Base-by-base conservation (phyloP, 2,888 invertebrate species). In the Elysia crispata region DNA sequence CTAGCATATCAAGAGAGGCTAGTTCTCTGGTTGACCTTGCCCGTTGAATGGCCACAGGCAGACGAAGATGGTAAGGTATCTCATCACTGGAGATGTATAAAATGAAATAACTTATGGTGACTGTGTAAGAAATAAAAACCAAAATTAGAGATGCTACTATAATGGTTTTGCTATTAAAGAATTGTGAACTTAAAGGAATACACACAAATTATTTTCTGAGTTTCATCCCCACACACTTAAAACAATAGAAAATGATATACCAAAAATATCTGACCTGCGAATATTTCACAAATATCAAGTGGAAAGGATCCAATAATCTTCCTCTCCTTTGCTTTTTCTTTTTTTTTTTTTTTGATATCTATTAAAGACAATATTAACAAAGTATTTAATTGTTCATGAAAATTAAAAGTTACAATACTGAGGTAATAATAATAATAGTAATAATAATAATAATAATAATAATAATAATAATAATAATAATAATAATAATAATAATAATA, bases 11-110 rank as follows among this genome's bases (percentile, higher is more conserved):
- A 77, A 98, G 93, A 0, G 97, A 97, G 73, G 96, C 96, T 72
- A 98, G 94, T 91, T 97, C 97, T 91, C 97, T 97, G 64, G 97
- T 95, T 89, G 97, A 96, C 91, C 95, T 96, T 73, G 97, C 97
- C 86, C 97, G 96, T 76, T 96, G 94, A 86, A 98, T 95, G 49
- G 96, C 95, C 85, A 95, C 94, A 66, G 98, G 97, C 89, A 98
- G 93, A 85, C 95, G 95, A 86, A 98, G 94, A 93, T 96, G 96
- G 78, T 97, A 97, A 82, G 98, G 98, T 89, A 98, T 93, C 93
- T 98, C 98, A 92, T 97, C 97, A 93, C 96, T 96, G 93, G 28
- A 67, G 67, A 50, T 6, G 41, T 41, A 11, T 11, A 41, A 41
- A n/a, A n/a, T n/a, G n/a, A n/a, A n/a, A n/a, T n/a, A n/a, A n/a